A percentile compares a stretch with the other conserved stretches of the same genome.
These are phyloP conservation scores for Porites australiensis DNA, from an alignment of 64 coral and sea anemone genomes.

Conservation along the genomic window DNA sequence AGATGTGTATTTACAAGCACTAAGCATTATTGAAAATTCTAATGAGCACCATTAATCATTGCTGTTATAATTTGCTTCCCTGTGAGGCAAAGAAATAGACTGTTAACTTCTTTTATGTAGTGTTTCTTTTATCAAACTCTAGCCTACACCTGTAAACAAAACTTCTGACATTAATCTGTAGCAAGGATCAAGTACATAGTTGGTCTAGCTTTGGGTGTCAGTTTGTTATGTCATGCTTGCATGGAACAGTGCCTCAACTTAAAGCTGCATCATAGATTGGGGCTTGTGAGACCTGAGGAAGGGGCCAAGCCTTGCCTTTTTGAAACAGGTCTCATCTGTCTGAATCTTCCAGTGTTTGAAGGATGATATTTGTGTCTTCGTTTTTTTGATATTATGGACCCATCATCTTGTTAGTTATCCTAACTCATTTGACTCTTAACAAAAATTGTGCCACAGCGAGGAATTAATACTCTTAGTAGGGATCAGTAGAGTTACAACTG, in stretches of 20 bases:
- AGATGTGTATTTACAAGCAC: constrained; percentile 31
- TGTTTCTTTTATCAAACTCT: background rate
- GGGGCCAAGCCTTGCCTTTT: too few relatives aligned
- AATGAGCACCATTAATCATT: constrained; percentile 6
- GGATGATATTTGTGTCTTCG: background rate
- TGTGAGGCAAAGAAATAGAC: background rate
- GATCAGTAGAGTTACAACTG: constrained; percentile 1
- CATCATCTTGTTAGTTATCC: background rate
- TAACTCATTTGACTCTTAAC: background rate
- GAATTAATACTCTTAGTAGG: background rate
- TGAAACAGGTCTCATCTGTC: background rate
- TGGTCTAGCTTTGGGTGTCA: background rate
- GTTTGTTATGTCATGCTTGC: background rate
- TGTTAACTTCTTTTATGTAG: background rate
- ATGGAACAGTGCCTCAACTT: background rate
- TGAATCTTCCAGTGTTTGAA: constrained; percentile 6
- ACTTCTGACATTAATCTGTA: background rate
- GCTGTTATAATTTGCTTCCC: constrained; percentile 9
- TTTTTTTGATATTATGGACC: background rate
- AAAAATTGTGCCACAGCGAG: background rate
- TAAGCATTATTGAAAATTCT: constrained; percentile 35
- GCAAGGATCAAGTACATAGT: background rate
- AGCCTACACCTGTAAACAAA: constrained; percentile 12
- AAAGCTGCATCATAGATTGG: background rate
- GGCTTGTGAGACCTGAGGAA: background rate